Base-by-base conservation (phyloP, 2,797 vertebrate species). In the Lepus townsendii region DNA sequence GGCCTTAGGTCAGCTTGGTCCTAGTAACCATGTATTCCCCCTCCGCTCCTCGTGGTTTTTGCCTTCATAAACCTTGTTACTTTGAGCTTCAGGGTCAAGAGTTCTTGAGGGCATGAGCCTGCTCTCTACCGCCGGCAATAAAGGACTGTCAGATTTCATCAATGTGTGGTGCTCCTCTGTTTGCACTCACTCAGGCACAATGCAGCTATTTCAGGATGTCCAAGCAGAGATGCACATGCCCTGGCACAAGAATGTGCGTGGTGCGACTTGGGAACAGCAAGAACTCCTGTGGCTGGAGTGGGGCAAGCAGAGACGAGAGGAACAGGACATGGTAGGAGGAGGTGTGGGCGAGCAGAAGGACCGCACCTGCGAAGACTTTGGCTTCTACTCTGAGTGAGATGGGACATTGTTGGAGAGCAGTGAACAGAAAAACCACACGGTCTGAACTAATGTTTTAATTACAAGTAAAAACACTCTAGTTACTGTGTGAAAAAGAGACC, bases 331-430 rank as follows among this genome's bases (percentile, higher is more conserved):
- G 52, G 69, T 72, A 50, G 50, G 60, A 20, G 3, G 20, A 54
- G 26, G 24, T 20, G 3, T 0, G 5, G 10, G 24, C 54, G 50
- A n/a, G n/a, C 32, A 68, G 57, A n/a, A 27, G 1, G 5, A 8
- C 82, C 66, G 50, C 3, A 30, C 0, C 52, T 72, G 7, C 17
- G 26, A 62, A 35, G 26, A 76, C 78, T 69, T 78, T 32, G 17
- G n/a, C 32, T 57, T 90, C 87, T 82, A 92, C 27, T 76, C 57
- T 50, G 54, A 75, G 38, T 69, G 11, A 85, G 52, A 88, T 17
- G 63, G 2, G 10, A 60, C n/a, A 47, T 87, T 80, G 5, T 30
- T 47, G 62, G 22, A 42, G 83, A 83, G 12, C n/a, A 19, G 83
- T 71, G 65, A 84, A 78, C 13, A 72, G 78, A 79, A 90, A 90